Evolutionary conservation across 2,888 invertebrate species (phyloP), one percentile per base, ranked within the genome.

Genomic region (Colletes collaris): DNA sequence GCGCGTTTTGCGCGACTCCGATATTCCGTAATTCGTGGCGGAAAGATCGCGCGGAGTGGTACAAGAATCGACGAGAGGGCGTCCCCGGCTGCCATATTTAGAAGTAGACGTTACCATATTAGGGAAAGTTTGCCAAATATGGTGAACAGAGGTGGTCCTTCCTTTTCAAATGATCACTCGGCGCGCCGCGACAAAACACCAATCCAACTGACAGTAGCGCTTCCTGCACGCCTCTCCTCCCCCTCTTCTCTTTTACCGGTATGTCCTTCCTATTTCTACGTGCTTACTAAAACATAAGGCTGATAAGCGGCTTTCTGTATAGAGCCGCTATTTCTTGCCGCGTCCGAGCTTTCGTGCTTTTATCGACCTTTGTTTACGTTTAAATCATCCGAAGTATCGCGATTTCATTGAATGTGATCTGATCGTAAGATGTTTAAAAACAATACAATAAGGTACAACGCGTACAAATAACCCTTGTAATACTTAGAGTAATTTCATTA

Each of bases 41-140:
- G 52, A 77, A 72, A 82, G 71, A 76, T 50, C 37, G 13, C 73
- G 90, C 90, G 88, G 74, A 90, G 86, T 87, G 76, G 55, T 86
- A 87, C 87, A 86, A 44, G 59, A 80, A 89, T 93, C 93, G 94
- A 93, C 94, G 95, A 95, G 95, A 94, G 96, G 95, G 94, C 95
- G 93, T 95, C 94, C 95, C 95, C 95, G 95, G 95, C 92, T 94
- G 95, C 96, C 96, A 95, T 96, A 96, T 96, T 96, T 96, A 96
- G 96, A 95, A 95, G 94, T 95, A 95, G 94, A 94, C 95, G 95
- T 94, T 96, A 94, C 96, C 96, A 95, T 96, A 96, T 96, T 96
- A 95, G 96, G 96, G 94, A 95, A 95, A 95, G 95, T 95, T 95
- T 95, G 94, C 95, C 96, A 95, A 96, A 96, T 95, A 96, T 95